A percentile compares a stretch with the other conserved stretches of the same genome.
Conservation (phyloP, 2,797 vertebrate genomes). For the Enteromius paludinosus region DNA sequence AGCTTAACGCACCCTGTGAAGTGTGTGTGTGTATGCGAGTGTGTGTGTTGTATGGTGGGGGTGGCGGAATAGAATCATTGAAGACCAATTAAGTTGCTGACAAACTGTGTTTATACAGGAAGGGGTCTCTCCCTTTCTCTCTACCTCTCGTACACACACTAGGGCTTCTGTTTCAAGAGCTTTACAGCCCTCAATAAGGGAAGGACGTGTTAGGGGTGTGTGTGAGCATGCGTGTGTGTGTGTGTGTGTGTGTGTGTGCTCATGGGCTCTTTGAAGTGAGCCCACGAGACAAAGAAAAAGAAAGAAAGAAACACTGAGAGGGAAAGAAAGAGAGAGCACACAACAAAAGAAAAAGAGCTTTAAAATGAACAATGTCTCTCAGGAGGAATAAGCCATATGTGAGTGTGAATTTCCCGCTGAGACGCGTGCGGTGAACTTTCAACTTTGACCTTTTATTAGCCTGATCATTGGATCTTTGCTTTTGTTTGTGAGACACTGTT, state of each 20-base stretch:
- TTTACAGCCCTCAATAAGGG: conserved; percentile 59
- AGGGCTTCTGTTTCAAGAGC: conserved; percentile 52
- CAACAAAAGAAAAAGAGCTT: conserved; percentile 48
- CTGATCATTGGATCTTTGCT: conserved; percentile 35
- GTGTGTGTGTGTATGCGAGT: conserved; percentile 30
- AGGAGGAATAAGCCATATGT: conserved; percentile 40
- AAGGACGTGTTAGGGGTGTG: conserved; percentile 39
- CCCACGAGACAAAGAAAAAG: conserved; percentile 42
- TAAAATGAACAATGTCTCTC: conserved; percentile 47
- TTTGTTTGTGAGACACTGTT: conserved; percentile 18
- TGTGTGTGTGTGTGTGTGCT: conserved; percentile 4
- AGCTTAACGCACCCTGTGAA: conserved; percentile 49
- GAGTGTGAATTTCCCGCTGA: conserved; percentile 39
- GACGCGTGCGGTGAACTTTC: conserved; percentile 46
- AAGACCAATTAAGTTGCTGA: conserved; percentile 65
- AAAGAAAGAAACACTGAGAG: conserved; percentile 24
- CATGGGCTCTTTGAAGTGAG: conserved; percentile 51
- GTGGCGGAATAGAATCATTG: conserved; percentile 60
- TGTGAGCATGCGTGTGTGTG: conserved; percentile 14
- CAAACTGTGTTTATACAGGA: conserved; percentile 67
- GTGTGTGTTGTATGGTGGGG: conserved; percentile 30
- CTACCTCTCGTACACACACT: conserved; percentile 41
- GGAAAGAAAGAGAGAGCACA: conserved; percentile 18
- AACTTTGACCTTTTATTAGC: conserved; percentile 52
- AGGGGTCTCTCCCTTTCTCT: conserved; percentile 50